Percentiles rank a stretch among this genome's conserved stretches.
Conservation (phyloP, 1,140 invertebrate species). For the Saccostrea cuccullata region DNA sequence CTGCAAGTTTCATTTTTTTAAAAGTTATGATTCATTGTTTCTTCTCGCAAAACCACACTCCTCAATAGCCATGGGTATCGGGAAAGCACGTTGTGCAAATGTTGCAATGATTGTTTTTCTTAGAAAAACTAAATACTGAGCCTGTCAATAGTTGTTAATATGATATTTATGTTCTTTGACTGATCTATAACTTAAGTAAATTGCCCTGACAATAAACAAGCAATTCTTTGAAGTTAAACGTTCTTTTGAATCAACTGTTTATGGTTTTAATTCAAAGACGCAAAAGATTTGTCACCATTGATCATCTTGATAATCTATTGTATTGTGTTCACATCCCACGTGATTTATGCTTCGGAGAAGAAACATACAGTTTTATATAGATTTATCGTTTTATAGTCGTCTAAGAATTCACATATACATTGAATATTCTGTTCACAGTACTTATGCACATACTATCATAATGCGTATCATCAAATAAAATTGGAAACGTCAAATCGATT, state of each 20-base stretch:
- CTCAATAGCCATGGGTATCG: not conserved
- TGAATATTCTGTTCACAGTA: too few relatives aligned
- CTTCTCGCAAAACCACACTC: not conserved
- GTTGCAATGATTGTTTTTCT: not conserved
- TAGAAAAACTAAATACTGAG: not conserved
- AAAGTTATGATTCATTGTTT: constrained; percentile 26
- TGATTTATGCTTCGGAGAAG: too few relatives aligned
- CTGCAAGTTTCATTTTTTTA: constrained; percentile 4
- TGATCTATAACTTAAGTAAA: not conserved
- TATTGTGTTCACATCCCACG: too few relatives aligned
- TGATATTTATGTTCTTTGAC: not conserved
- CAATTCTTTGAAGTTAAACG: not conserved
- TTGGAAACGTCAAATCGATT: not conserved
- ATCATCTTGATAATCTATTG: too few relatives aligned
- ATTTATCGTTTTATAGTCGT: too few relatives aligned
- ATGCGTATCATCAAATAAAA: not conserved
- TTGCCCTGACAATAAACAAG: not conserved
- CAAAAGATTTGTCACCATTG: not conserved
- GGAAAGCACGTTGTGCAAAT: not conserved
- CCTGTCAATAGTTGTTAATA: constrained; percentile 7
- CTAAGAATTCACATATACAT: too few relatives aligned
- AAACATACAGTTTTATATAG: too few relatives aligned
- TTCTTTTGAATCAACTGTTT: not conserved
- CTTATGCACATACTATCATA: not conserved
- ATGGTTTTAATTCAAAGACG: not conserved